phyloP scores from a whole-genome alignment of 2,113 vertebrate species.

The Ivindomyrus marchei region DNA sequence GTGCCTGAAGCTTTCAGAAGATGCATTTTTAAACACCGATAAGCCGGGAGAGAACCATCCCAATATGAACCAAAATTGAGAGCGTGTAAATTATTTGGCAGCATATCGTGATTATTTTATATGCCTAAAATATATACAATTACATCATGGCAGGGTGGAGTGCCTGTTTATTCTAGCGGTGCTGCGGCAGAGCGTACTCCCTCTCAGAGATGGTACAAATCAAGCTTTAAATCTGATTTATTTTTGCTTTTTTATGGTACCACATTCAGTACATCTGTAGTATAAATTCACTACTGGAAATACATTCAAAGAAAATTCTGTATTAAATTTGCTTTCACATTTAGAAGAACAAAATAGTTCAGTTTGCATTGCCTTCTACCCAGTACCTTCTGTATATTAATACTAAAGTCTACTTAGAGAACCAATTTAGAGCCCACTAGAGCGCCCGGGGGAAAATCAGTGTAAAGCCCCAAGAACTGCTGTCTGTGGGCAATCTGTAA shows the following conservation, averaged over 20 bases:
- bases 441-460: background rate
- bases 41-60: constrained; percentile 35
- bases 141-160: background rate
- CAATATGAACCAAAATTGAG: constrained; percentile 35
- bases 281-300: background rate
- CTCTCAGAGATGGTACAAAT: background rate
- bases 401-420: background rate
- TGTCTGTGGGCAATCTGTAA: background rate
- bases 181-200: background rate
- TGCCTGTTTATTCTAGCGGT: background rate
- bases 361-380: background rate
- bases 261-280: background rate
- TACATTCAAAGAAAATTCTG: background rate
- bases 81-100: constrained; percentile 42
- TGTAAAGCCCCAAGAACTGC: background rate
- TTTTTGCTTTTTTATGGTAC: background rate
- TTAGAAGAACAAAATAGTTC: background rate
- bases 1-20: constrained; percentile 38
- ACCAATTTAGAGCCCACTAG: background rate
- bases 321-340: background rate
- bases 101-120: constrained; percentile 40
- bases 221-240: background rate
- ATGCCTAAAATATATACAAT: constrained; percentile 30
- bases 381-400: background rate
- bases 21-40: constrained; percentile 41